Evolutionary conservation across 2,888 invertebrate genomes (phyloP).

Genomic region (Trichogramma dendrolimi): DNA sequence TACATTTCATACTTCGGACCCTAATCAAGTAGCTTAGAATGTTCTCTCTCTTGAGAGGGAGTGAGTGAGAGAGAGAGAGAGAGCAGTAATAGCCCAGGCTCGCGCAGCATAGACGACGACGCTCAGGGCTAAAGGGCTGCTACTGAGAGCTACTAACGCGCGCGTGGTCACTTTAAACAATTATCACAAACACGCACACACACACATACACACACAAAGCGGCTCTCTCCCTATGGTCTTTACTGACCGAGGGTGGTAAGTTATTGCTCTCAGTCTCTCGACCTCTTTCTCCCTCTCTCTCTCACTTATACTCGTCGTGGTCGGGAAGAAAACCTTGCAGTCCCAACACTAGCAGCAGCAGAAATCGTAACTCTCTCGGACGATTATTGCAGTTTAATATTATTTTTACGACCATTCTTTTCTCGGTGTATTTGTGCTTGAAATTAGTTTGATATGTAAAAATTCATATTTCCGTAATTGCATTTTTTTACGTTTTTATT

Average conservation of each 20-base stretch:
- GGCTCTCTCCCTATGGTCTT: constrained; percentile 8
- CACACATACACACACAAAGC: too few species aligned
- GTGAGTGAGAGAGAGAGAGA: constrained; percentile 8
- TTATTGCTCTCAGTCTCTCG: constrained; percentile 39
- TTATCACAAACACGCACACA: constrained; percentile 44
- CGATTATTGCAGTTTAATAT: constrained; percentile 28
- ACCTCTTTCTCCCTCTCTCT: neutral
- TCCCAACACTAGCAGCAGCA: neutral
- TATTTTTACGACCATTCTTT: constrained; percentile 10
- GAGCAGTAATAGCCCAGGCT: neutral
- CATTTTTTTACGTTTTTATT: too few species aligned
- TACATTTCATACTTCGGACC: constrained; percentile 5
- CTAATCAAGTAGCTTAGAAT: constrained; percentile 18
- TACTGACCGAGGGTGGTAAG: constrained; percentile 47
- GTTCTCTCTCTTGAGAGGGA: constrained; percentile 3
- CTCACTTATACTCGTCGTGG: neutral
- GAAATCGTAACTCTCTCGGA: neutral
- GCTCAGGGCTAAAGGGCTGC: constrained; percentile 13
- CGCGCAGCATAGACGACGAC: neutral
- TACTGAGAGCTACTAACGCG: too few species aligned
- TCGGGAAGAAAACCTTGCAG: too few species aligned
- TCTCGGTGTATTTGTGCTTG: too few species aligned
- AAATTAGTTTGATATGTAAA: too few species aligned
- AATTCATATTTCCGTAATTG: too few species aligned
- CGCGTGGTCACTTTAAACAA: constrained; percentile 46